These are phyloP conservation scores for Meloidogyne chitwoodi DNA, from an alignment of 1,140 invertebrate species.

Conservation along the genomic window DNA sequence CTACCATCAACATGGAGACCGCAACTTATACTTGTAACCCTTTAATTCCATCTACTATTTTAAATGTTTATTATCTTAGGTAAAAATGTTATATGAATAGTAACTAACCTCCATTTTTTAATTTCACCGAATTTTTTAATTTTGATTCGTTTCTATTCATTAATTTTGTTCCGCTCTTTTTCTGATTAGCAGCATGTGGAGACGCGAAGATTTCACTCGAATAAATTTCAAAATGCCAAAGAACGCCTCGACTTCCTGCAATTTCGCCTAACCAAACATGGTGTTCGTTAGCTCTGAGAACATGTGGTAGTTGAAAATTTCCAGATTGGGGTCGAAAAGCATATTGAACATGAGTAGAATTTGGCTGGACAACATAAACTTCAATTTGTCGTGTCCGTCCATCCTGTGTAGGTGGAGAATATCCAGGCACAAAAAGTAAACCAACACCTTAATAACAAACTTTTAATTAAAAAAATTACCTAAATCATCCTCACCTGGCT, in stretches of 20 bases:
- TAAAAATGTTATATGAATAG: no score
- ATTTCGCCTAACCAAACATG: conserved; percentile 53
- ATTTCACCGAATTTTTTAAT: neutral
- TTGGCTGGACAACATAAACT: conserved; percentile 22
- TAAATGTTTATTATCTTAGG: no score
- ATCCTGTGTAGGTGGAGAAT: neutral
- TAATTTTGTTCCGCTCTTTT: neutral
- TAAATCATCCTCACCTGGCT: conserved; percentile 24
- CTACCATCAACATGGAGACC: no score
- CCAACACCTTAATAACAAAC: conserved; percentile 35
- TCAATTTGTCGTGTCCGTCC: conserved; percentile 13
- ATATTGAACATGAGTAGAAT: conserved; percentile 35
- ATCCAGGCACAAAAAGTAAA: conserved; percentile 48
- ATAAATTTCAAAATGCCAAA: conserved; percentile 53
- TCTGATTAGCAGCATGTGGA: neutral
- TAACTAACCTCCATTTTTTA: neutral
- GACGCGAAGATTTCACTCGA: neutral
- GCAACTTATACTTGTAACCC: no score
- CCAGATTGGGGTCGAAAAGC: conserved; percentile 41
- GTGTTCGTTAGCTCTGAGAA: conserved; percentile 37
- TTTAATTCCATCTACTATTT: no score
- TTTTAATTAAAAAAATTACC: neutral
- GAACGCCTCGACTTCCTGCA: conserved; percentile 39
- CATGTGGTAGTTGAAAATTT: conserved; percentile 45
- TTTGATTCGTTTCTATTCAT: neutral